Evolutionary conservation across 1,140 invertebrate species (phyloP).

Genomic region (Ylistrum balloti): DNA sequence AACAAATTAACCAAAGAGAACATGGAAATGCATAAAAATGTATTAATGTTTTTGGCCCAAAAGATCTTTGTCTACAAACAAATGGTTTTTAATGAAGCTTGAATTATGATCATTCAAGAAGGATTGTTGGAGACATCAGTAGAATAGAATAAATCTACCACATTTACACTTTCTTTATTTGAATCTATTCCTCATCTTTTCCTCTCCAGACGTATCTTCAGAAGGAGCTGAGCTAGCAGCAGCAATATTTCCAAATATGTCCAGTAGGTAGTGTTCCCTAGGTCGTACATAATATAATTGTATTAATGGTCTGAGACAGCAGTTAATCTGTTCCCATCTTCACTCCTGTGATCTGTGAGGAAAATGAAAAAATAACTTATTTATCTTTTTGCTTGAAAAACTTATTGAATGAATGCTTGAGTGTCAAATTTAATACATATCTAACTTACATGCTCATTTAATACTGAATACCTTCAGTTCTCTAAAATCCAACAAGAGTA

Average conservation of each 20-base stretch:
- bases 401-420: too few relatives aligned
- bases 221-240: not conserved
- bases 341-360: conserved; percentile 64
- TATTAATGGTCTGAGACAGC: not conserved
- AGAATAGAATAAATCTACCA: not conserved
- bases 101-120: too few relatives aligned
- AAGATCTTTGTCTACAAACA: too few relatives aligned
- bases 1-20: too few relatives aligned
- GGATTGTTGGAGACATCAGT: too few relatives aligned
- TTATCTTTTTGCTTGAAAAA: not conserved
- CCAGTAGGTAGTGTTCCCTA: not conserved
- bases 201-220: not conserved
- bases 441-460: too few relatives aligned
- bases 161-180: not conserved
- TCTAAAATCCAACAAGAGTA: too few relatives aligned
- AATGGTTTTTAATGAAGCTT: too few relatives aligned
- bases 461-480: too few relatives aligned
- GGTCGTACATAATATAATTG: not conserved
- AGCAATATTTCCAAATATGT: not conserved
- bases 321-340: conserved; percentile 64
- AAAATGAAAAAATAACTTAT: not conserved
- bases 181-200: not conserved
- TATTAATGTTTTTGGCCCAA: too few relatives aligned
- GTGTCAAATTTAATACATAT: too few relatives aligned
- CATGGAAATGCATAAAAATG: too few relatives aligned